Evolutionary conservation across 1,140 invertebrate species (phyloP).

Genomic region (Lepidurus couesii): DNA sequence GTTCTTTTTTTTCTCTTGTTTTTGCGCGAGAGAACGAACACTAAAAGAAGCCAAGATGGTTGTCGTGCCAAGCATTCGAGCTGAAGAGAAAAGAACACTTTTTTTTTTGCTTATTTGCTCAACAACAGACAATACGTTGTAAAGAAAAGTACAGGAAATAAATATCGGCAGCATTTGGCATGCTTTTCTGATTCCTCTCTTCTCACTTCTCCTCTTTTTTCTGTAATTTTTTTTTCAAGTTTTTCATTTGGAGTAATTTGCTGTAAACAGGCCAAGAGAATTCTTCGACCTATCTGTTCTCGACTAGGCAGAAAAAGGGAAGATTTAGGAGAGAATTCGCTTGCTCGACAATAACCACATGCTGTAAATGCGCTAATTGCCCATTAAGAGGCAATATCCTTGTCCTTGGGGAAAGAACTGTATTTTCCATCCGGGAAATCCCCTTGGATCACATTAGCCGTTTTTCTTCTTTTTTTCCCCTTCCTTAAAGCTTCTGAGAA

Average conservation of each 20-base stretch:
- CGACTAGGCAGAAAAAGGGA: not conserved
- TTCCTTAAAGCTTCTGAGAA: too few relatives aligned
- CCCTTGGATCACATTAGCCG: not conserved
- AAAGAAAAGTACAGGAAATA: not conserved
- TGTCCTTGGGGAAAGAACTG: conserved; percentile 7
- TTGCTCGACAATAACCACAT: conserved; percentile 9
- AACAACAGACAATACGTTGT: not conserved
- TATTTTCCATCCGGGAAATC: not conserved
- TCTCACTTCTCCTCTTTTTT: not conserved
- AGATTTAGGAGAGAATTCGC: not conserved
- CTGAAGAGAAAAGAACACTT: not conserved
- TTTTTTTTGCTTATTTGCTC: not conserved
- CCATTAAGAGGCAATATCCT: not conserved
- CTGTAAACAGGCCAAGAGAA: not conserved
- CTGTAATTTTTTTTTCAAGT: not conserved
- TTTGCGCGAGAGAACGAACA: not conserved
- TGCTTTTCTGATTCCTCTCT: not conserved
- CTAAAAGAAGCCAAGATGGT: not conserved
- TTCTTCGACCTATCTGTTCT: not conserved
- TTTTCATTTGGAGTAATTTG: not conserved
- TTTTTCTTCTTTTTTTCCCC: not conserved
- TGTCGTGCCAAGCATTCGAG: not conserved
- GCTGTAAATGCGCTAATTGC: not conserved
- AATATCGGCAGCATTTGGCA: not conserved
- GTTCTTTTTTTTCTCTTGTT: not conserved